A percentile compares a stretch with the other conserved stretches of the same genome.
Conservation (phyloP, 2,797 vertebrate species). For the Spheniscus humboldti region DNA sequence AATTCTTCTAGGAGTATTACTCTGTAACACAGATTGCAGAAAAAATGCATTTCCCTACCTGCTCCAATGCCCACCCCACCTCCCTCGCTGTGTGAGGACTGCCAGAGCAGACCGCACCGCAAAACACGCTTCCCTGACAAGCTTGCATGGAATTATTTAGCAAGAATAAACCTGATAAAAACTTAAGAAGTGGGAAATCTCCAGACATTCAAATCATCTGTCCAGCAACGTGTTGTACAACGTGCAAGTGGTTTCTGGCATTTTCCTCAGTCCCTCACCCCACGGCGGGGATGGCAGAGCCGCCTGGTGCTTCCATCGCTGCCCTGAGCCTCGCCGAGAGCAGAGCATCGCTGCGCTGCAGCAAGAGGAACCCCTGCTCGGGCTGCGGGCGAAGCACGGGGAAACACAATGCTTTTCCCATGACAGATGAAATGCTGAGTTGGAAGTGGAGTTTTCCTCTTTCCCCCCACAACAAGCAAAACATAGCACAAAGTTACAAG, state of each 20-base stretch:
- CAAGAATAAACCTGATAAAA: background rate
- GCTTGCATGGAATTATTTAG: background rate
- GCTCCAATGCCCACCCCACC: background rate
- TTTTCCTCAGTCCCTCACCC: fast-evolving
- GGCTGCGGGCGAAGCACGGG: fast-evolving
- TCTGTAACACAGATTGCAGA: background rate
- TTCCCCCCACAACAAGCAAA: background rate
- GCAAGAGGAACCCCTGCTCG: fast-evolving
- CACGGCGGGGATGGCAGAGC: fast-evolving
- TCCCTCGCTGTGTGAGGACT: background rate
- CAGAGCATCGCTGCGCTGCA: fast-evolving
- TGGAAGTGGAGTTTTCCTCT: background rate
- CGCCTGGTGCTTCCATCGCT: fast-evolving
- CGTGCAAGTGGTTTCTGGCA: fast-evolving
- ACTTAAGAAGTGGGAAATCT: background rate
- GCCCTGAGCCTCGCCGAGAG: background rate
- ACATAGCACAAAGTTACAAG: fast-evolving
- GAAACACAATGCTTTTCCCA: fast-evolving
- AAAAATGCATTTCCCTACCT: background rate
- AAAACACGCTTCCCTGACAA: background rate
- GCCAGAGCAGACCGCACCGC: background rate
- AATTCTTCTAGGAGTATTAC: background rate
- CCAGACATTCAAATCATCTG: background rate
- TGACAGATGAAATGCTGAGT: fast-evolving
- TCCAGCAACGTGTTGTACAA: fast-evolving